Base-by-base conservation (phyloP, 2,888 invertebrate genomes). In the Carabus problematicus region DNA sequence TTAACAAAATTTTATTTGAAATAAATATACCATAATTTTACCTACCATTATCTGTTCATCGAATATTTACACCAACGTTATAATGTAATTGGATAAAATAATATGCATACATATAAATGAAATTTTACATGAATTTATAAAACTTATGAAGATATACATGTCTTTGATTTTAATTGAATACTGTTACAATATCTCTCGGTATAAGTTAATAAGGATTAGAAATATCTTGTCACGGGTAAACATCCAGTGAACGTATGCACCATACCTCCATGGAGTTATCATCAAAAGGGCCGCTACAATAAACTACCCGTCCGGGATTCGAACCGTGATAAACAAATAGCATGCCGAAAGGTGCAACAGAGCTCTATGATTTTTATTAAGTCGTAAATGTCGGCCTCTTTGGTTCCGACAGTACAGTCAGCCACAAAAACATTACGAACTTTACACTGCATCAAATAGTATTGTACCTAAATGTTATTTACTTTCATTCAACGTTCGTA, bases 301-400 rank as follows among this genome's bases (percentile, higher is more conserved):
- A 67, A 67, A 67, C 67, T 52, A 60, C 67, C 59, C 52, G 60
- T 14, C 54, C 59, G 52, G 66, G 66, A 64, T 67, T 67, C 67
- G 67, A 67, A 67, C 67, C 54, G 60, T 52, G 67, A 67, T 67
- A 67, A 67, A 67, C 67, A 67, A 67, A 67, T 67, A 67, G 43
- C 52, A 58, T 40, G 67, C 67, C 60, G 67, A 67, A 67, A 67
- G 67, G 67, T 67, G 67, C 67, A 67, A 67, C 59, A 59, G 42
- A 59, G 60, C 60, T 39, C 66, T 67, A 67, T 67, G 67, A 67
- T 67, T 67, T 67, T 67, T 67, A 67, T 67, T 67, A 67, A 67
- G 67, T 67, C 67, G 67, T 67, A 67, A 67, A 67, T 52, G 67
- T 67, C 67, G 67, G 67, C 60, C 19, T 59, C 66, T 66, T 66